Percentiles rank a stretch among this genome's conserved stretches.
phyloP scores from a whole-genome alignment of 2,797 vertebrate genomes.

The Oreortyx pictus region DNA sequence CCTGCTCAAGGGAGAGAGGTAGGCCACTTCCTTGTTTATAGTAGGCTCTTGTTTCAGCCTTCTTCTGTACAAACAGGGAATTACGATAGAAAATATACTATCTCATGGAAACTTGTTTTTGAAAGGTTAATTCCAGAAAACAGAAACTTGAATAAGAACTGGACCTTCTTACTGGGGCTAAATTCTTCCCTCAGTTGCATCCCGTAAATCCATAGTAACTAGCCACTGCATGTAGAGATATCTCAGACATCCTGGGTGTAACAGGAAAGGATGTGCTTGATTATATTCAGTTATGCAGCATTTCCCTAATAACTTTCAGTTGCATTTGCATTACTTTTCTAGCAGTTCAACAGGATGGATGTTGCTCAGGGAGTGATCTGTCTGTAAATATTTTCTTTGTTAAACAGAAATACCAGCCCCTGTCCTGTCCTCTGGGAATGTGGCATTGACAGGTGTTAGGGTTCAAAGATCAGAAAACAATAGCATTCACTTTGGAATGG shows the following conservation, averaged over 20 bases:
- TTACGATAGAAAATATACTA: slow-evolving; percentile 4
- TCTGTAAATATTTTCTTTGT: slow-evolving; percentile 52
- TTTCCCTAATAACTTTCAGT: slow-evolving; percentile 8
- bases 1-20: not conserved
- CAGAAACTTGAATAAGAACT: slow-evolving; percentile 4
- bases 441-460: slow-evolving; percentile 56
- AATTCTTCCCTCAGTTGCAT: not conserved
- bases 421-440: slow-evolving; percentile 38
- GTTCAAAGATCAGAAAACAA: slow-evolving; percentile 73
- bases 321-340: not conserved
- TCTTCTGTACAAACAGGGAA: slow-evolving; percentile 2
- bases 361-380: not conserved
- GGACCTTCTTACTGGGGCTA: not conserved
- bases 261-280: not conserved
- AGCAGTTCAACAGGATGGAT: not conserved
- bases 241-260: not conserved
- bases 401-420: slow-evolving; percentile 29
- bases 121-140: not conserved
- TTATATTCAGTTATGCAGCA: not conserved
- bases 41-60: not conserved
- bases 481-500: slow-evolving; percentile 46
- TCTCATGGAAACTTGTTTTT: not conserved
- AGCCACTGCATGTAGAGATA: not conserved
- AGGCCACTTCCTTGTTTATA: slow-evolving; percentile 42
- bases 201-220: not conserved